These are phyloP conservation scores for Plemyria rubiginata DNA, from an alignment of 2,888 invertebrate species.

Conservation along the genomic window DNA sequence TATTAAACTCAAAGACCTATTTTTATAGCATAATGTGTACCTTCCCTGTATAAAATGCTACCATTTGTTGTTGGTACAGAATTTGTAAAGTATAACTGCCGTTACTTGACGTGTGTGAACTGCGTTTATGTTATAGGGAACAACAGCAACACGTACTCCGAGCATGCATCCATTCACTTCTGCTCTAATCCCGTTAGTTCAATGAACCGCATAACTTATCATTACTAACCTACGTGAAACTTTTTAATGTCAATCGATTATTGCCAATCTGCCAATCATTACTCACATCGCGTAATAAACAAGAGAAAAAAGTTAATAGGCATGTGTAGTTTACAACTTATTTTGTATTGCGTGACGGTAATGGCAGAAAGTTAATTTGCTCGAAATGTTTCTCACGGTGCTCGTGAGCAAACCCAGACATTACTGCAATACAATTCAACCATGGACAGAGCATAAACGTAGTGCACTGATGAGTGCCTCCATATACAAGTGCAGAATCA, in stretches of 20 bases:
- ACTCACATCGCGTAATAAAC: conserved; percentile 57
- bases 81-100: not conserved
- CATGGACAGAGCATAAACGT: conserved; percentile 41
- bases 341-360: conserved; percentile 73
- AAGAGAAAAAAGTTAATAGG: conserved; percentile 56
- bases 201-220: conserved; percentile 69
- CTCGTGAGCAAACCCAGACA: conserved; percentile 55
- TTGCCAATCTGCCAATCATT: conserved; percentile 57
- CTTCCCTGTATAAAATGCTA: not conserved
- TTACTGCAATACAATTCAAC: conserved; percentile 48
- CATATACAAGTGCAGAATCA: conserved; percentile 38
- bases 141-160: conserved; percentile 47
- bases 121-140: conserved; percentile 43
- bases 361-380: conserved; percentile 73
- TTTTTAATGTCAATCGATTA: conserved; percentile 63
- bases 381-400: conserved; percentile 77
- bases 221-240: conserved; percentile 62
- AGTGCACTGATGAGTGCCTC: conserved; percentile 44
- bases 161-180: conserved; percentile 58
- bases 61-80: not conserved
- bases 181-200: conserved; percentile 68
- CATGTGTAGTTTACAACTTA: conserved; percentile 56
- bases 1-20: conserved; percentile 1
- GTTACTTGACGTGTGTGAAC: conserved; percentile 34
- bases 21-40: not conserved